Conservation (phyloP, 1,140 invertebrate genomes). For the Vanessa tameamea region DNA sequence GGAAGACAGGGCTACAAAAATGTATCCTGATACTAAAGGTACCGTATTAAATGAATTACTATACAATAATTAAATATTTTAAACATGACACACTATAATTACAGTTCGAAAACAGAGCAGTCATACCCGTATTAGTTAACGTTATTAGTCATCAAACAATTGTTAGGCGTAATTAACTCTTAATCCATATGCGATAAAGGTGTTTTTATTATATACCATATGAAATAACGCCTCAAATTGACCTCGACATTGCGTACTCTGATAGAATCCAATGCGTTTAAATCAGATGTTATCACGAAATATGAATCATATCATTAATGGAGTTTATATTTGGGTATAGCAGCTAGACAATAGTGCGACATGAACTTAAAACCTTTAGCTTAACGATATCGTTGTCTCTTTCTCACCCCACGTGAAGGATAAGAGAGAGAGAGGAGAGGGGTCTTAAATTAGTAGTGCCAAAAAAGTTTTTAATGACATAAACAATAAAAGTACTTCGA, state of each 20-base stretch:
- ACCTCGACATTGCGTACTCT: slow-evolving; percentile 1
- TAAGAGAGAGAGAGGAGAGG: no score
- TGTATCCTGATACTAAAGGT: no score
- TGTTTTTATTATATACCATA: neutral
- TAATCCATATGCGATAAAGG: neutral
- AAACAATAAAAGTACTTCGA: no score
- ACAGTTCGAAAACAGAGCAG: neutral
- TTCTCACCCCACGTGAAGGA: no score
- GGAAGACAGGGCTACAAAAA: no score
- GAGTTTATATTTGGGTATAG: neutral
- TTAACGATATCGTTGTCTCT: no score
- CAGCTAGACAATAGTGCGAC: neutral
- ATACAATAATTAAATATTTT: no score
- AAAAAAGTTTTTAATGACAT: no score
- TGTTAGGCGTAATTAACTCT: neutral
- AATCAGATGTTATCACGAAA: neutral
- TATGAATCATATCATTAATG: neutral
- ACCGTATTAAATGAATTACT: no score
- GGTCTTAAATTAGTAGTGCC: no score
- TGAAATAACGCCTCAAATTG: neutral
- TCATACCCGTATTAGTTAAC: neutral
- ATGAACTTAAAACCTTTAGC: no score
- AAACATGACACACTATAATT: neutral
- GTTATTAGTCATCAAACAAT: slow-evolving; percentile 1
- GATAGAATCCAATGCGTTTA: neutral